phyloP scores from a whole-genome alignment of 2,797 vertebrate species.

The Cuniculus paca region DNA sequence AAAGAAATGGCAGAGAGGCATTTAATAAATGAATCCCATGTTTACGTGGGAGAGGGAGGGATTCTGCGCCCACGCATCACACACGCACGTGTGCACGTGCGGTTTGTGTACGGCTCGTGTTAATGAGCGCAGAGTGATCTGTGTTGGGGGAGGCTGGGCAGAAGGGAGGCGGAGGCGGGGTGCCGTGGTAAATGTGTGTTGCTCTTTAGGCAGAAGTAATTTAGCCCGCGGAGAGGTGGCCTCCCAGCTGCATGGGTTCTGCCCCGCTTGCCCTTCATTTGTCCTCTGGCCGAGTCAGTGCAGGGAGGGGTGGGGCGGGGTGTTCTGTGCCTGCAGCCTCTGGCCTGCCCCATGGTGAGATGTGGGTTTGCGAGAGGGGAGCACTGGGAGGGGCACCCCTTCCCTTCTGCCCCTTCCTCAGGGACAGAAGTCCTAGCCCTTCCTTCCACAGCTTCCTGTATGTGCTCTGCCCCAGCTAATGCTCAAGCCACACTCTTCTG shows the following conservation, averaged over 20 bases:
- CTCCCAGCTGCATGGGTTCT: neutral
- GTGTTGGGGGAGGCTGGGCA: neutral
- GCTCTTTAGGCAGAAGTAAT: conserved; percentile 14
- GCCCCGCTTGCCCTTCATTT: conserved; percentile 15
- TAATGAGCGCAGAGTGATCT: neutral
- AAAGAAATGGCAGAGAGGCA: conserved; percentile 88
- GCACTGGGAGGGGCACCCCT: rapidly evolving
- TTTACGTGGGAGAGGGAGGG: conserved; percentile 79
- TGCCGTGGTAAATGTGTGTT: neutral
- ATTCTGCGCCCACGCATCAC: conserved; percentile 64
- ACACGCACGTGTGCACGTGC: neutral
- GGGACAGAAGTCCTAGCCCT: neutral
- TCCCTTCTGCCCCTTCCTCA: neutral
- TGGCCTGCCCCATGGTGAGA: neutral
- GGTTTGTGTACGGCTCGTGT: neutral
- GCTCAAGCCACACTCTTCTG: neutral
- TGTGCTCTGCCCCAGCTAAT: neutral
- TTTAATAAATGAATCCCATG: conserved; percentile 86
- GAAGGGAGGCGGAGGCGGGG: too few species aligned
- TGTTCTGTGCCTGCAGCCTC: rapidly evolving
- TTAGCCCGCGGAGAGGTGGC: neutral
- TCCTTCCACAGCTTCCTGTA: neutral
- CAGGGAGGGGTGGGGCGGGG: too few species aligned
- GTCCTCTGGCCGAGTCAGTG: conserved; percentile 28
- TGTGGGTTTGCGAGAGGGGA: neutral